Conservation (phyloP, 2,113 vertebrate genomes). For the Eubucco bourcierii region DNA sequence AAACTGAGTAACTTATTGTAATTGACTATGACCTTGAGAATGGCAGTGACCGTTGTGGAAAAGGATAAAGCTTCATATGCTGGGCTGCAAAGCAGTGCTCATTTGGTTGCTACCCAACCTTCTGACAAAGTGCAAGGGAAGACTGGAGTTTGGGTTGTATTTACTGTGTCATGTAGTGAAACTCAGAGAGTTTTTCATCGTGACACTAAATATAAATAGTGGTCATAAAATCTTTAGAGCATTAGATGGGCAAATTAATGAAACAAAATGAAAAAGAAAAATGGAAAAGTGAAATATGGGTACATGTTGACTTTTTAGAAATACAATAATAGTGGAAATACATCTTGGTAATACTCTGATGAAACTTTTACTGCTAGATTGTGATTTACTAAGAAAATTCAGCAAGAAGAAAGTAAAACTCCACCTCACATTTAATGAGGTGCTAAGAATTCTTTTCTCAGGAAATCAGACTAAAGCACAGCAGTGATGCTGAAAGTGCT, state of each 20-base stretch:
- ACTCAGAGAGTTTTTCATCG: neutral
- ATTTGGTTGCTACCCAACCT: neutral
- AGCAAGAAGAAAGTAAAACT: neutral
- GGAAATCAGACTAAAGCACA: neutral
- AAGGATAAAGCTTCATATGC: neutral
- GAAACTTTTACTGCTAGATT: conserved; percentile 24
- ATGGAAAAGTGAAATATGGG: conserved; percentile 36
- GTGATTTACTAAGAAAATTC: conserved; percentile 27
- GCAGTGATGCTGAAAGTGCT: neutral
- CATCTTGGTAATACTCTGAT: neutral
- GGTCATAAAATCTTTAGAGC: neutral
- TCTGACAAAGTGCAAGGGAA: neutral
- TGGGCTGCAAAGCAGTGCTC: neutral
- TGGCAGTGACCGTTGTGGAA: neutral
- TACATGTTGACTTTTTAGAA: conserved; percentile 16
- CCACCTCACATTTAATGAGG: neutral
- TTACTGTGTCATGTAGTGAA: neutral
- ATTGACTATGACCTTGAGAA: neutral
- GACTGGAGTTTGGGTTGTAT: neutral
- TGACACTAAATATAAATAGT: neutral
- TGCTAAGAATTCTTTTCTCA: neutral
- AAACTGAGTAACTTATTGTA: neutral
- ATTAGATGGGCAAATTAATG: conserved; percentile 27
- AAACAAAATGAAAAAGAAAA: conserved; percentile 50
- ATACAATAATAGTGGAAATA: neutral